Base-by-base conservation (phyloP, 2,113 vertebrate species). In the Stegastes partitus region DNA sequence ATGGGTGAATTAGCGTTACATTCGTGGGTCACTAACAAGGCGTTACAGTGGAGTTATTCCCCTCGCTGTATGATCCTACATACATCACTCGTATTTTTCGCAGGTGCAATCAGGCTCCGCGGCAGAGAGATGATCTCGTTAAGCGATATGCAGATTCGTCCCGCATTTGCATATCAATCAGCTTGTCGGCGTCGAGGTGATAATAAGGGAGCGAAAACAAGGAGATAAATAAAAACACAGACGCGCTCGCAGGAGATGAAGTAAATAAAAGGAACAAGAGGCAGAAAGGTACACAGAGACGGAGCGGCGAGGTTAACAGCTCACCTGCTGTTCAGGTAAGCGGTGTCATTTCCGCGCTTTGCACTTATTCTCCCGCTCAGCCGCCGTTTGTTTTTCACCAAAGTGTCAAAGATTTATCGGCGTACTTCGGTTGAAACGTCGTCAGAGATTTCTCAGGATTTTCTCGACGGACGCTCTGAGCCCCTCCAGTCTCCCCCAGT, bases 291-390 rank as follows among this genome's bases (percentile, higher is more conserved):
- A 25, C 21, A n/a, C n/a, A 28, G 14, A 58, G 23, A 44, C 2
- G 3, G 12, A 25, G 51, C 16, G 45, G 10, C 31, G 39, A 57
- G 63, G 79, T 67, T 42, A 79, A 77, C 42, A 15, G 84, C 75
- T 79, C 70, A 58, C 74, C 84, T 50, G 84, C 75, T 82, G 79
- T 42, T 82, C 78, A 22, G 78, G 54, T 74, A 79, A 78, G n/a
- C 4, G 22, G 34, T 57, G 74, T 74, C 53, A 45, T 31, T 68
- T 31, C 22, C 18, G 16, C 21, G 4, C 39, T 42, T 42, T 42
- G 2, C 0, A 14, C 14, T 42, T 42, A 15, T 4, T 42, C 4
- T 42, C 12, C 47, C 7, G 47, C 18, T 19, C 19, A 5, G 45
- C 19, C 19, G 16, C 19, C 9, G 39, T 11, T 42, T 42, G 8